Conservation (phyloP, 2,797 vertebrate genomes). For the Brotula barbata region DNA sequence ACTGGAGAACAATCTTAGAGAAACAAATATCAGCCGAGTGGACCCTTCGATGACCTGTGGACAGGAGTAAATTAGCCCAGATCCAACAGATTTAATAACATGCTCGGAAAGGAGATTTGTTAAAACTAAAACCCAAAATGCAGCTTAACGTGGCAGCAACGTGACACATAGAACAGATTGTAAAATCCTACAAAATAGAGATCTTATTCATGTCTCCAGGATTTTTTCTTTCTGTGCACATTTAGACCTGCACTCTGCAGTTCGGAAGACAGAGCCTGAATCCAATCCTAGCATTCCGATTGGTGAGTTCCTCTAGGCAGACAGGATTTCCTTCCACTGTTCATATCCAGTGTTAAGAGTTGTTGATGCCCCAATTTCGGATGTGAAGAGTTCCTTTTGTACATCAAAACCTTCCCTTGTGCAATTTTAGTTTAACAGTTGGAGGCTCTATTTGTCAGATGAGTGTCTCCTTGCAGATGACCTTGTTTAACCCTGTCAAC, state of each 20-base stretch:
- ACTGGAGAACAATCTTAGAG: too few relatives aligned
- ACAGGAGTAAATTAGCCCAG: too few relatives aligned
- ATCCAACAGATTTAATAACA: too few relatives aligned
- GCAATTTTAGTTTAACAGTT: slow-evolving; percentile 29
- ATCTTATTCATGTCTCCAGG: too few relatives aligned
- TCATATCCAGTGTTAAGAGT: slow-evolving; percentile 16
- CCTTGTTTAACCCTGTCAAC: slow-evolving; percentile 30
- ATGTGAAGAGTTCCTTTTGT: slow-evolving; percentile 20
- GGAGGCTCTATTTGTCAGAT: slow-evolving; percentile 4
- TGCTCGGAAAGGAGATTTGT: too few relatives aligned
- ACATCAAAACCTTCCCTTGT: slow-evolving; percentile 7
- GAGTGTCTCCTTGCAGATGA: slow-evolving; percentile 13
- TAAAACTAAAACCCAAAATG: too few relatives aligned
- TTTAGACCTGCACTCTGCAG: neutral
- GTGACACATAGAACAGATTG: slow-evolving; percentile 19
- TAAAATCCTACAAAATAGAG: too few relatives aligned
- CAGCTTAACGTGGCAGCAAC: too few relatives aligned
- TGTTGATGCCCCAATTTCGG: slow-evolving; percentile 2
- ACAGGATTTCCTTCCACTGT: slow-evolving; percentile 23
- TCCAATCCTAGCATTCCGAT: slow-evolving; percentile 13
- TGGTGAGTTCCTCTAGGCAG: slow-evolving; percentile 19
- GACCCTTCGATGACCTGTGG: too few relatives aligned
- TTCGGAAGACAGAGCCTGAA: slow-evolving; percentile 22
- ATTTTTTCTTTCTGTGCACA: neutral
- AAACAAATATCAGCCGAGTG: too few relatives aligned